Base-by-base conservation (phyloP, 2,888 invertebrate species). In the Uropetala carovei region DNA sequence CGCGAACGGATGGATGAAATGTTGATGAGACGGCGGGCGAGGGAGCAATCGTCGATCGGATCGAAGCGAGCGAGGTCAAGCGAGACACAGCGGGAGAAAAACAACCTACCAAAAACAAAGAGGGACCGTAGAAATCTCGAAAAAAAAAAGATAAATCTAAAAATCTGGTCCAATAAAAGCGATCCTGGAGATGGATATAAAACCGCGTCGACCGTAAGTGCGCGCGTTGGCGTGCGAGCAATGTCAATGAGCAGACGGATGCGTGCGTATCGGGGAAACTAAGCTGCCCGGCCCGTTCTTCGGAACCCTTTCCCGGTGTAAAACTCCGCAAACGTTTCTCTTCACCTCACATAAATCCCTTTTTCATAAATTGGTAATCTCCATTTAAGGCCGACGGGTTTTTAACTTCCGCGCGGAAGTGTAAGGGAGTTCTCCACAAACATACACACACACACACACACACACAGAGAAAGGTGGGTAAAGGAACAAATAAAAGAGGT, bases 361-460 rank as follows among this genome's bases (percentile, higher is more conserved):
- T 89, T 75, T 89, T 89, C 89, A 89, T 89, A 89, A 89, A 89
- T 89, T 64, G 89, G 43, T 89, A 89, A 89, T 89, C 89, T 89
- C 89, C 89, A 64, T 89, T 89, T 43, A 64, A 30, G 89, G 59
- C 86, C 86, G 18, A 86, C 60, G 60, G 64, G 64, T 89, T 64
- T 60, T 60, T 89, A 64, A 64, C 60, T 89, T 64, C 89, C 43
- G 89, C n/a, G 64, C 43, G 89, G 89, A 64, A 89, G 89, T 43
- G 64, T n/a, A 27, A 64, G 64, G 43, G 86, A 60, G 27, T 30
- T 30, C 27, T 22, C 58, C 57, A 14, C 83, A 57, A 57, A n/a
- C 56, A 18, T 18, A 83, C 83, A 57, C 83, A 43, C 43, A 22
- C 0, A 9, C n/a, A n/a, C 64, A 68, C 68, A 68, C 68, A 68